Evolutionary conservation across 2,888 invertebrate genomes (phyloP).

Genomic region (Coelopa pilipes): DNA sequence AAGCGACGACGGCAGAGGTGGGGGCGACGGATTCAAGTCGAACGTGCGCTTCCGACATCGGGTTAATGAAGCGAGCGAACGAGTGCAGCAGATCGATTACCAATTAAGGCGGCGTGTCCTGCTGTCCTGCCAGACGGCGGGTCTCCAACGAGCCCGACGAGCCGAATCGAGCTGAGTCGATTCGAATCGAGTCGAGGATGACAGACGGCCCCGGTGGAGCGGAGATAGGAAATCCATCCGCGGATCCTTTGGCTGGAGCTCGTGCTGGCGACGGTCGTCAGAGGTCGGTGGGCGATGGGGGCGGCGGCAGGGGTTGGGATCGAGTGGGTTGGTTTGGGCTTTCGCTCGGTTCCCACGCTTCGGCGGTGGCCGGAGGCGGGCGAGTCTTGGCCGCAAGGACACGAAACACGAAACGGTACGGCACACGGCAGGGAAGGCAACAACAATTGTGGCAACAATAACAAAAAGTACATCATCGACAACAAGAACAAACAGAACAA

Average conservation of each 20-base stretch:
- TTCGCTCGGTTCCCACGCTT: background rate
- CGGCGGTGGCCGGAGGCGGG: too few relatives aligned
- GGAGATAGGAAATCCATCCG: background rate
- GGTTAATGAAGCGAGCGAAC: constrained; percentile 33
- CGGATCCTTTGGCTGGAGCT: background rate
- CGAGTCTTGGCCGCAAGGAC: background rate
- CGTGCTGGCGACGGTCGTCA: too few relatives aligned
- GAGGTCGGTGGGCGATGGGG: too few relatives aligned
- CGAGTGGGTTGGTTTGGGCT: background rate
- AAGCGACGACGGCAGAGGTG: background rate
- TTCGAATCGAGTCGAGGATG: too few relatives aligned
- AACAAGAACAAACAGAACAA: background rate
- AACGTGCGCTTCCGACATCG: constrained; percentile 24
- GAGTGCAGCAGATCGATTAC: constrained; percentile 33
- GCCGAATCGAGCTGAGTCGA: too few relatives aligned
- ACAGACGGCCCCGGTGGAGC: background rate
- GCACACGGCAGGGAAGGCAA: background rate
- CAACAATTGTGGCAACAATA: background rate
- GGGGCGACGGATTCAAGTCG: constrained; percentile 1
- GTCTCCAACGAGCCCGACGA: constrained; percentile 12
- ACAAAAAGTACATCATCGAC: background rate
- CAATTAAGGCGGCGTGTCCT: constrained; percentile 16
- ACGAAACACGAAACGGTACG: background rate
- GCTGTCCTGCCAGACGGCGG: constrained; percentile 23
- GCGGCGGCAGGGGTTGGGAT: background rate